Base-by-base conservation (phyloP, 2,888 invertebrate genomes). In the Limnephilus rhombicus region DNA sequence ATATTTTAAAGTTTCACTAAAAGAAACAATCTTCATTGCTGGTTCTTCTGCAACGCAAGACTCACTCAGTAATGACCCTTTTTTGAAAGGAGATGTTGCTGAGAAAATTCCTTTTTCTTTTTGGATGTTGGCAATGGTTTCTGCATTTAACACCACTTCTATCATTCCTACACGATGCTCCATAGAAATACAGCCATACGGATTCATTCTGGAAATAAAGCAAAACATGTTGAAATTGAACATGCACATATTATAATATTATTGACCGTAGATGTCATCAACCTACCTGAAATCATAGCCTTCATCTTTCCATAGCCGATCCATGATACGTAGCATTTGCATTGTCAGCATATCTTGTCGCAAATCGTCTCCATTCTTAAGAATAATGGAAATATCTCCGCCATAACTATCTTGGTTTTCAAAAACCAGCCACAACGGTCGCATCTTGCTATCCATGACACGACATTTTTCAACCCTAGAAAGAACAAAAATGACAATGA, bases 271-370 rank as follows among this genome's bases (percentile, higher is more conserved):
- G 24, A 86, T 89, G 49, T 15, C 49, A 82, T 92, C 53, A 92
- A 85, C 93, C 93, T 94, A 97, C 97, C 97, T 97, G 94, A 99
- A 97, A 96, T 99, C 99, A 94, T 99, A 97, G 18, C 98, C 99
- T 94, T 98, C 98, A 94, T 98, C 97, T 95, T 99, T 98, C 99
- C 99, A 99, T 94, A 99, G 95, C 94, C 98, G 97, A 95, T 99
- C 99, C 99, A 99, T 99, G 93, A 99, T 98, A 93, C 98, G 96
- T 29, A 99, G 96, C 98, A 99, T 98, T 96, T 99, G 99, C 94
- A 99, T 96, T 0, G 99, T 99, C 94, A 99, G 97, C 98, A 99
- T 99, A 95, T 99, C 99, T 95, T 99, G 99, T 9, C 99, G 96
- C 85, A 99, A 96, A 96, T 99, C 99, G 95, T 99, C 99, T 0